These are phyloP conservation scores for Argynnis bischoffii DNA, from an alignment of 2,888 invertebrate genomes.

Conservation along the genomic window DNA sequence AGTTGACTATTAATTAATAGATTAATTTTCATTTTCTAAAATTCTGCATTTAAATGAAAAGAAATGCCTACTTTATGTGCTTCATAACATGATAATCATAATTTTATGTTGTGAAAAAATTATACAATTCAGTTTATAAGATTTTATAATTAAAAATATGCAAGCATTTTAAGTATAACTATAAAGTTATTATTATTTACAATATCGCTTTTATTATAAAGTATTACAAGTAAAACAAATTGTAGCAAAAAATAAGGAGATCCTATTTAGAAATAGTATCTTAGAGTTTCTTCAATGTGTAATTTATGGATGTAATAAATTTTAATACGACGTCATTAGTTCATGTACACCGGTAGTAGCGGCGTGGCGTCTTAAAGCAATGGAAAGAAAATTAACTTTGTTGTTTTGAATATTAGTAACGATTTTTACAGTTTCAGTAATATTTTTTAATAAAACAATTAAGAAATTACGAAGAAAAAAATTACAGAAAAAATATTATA, in stretches of 20 bases:
- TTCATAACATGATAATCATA: no score
- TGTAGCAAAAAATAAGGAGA: conserved; percentile 4
- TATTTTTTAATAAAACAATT: no score
- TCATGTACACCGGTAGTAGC: conserved; percentile 15
- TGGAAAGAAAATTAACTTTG: conserved; percentile 17
- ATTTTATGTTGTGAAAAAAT: no score
- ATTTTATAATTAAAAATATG: no score
- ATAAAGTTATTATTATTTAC: background rate
- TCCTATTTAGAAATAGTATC: conserved; percentile 4
- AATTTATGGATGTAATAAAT: conserved; percentile 21
- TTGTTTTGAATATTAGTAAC: conserved; percentile 5
- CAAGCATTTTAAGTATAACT: background rate
- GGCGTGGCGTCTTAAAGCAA: conserved; percentile 16
- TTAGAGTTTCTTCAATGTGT: conserved; percentile 17
- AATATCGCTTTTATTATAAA: background rate
- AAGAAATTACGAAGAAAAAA: no score
- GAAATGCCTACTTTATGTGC: no score
- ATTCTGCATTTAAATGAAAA: no score
- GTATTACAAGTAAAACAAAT: conserved; percentile 7
- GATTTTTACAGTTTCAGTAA: background rate
- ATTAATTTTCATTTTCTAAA: no score
- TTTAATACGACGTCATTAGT: conserved; percentile 21
- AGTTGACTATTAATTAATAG: no score
- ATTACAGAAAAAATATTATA: no score
- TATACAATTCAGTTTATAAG: no score